A percentile compares a stretch with the other conserved stretches of the same genome.
These are phyloP conservation scores for Myotis vivesi DNA, from an alignment of 2,797 vertebrate species.

Conservation along the genomic window DNA sequence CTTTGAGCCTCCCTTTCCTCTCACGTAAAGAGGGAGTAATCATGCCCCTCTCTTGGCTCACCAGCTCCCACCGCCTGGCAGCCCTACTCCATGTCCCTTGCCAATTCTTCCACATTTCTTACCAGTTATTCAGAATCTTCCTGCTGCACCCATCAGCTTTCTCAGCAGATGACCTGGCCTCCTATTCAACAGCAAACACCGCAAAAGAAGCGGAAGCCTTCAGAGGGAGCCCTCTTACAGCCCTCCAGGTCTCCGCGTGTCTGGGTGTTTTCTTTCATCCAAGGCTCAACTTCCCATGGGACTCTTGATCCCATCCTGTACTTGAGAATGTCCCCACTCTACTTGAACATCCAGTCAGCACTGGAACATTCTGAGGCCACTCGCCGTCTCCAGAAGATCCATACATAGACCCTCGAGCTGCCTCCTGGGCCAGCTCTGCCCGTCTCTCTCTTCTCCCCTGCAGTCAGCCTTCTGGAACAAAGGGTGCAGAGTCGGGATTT, in stretches of 20 bases:
- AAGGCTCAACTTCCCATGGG: neutral
- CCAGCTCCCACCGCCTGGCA: neutral
- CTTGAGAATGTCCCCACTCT: neutral
- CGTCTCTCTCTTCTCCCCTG: neutral
- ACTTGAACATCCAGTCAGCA: neutral
- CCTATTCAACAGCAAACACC: neutral
- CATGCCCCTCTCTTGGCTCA: neutral
- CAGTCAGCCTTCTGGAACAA: neutral
- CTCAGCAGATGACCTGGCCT: neutral
- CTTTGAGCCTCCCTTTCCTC: slow-evolving; percentile 16
- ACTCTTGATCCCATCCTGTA: neutral
- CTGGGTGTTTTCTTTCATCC: neutral
- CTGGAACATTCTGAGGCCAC: neutral
- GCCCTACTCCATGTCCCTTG: neutral
- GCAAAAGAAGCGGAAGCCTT: neutral
- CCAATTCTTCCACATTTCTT: too few species aligned
- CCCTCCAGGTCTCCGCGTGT: neutral
- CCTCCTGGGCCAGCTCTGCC: neutral
- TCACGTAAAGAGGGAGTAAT: neutral
- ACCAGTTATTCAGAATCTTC: neutral
- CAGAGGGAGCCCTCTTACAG: neutral
- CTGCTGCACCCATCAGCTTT: neutral
- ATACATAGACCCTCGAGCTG: neutral
- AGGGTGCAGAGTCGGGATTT: accelerated
- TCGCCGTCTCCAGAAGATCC: neutral